Percentiles rank a stretch among this genome's conserved stretches.
These are phyloP conservation scores for Euzophera pinguis DNA, from an alignment of 2,888 invertebrate species.

Conservation along the genomic window DNA sequence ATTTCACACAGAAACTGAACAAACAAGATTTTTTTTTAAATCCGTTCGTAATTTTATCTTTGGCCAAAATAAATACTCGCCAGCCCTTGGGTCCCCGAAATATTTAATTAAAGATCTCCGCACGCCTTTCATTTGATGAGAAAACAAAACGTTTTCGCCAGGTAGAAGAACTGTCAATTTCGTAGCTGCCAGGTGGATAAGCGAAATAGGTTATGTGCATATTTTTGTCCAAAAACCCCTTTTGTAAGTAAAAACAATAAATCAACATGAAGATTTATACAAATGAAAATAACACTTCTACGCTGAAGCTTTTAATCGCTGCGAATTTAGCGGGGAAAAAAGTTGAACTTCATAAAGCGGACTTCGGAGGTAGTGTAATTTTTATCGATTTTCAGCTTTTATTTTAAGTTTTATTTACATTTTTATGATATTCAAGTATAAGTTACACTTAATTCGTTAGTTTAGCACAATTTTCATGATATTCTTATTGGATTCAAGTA, in stretches of 20 bases:
- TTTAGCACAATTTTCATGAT: background rate
- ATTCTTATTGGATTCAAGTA: background rate
- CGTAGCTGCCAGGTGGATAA: slow-evolving; percentile 10
- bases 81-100: too few relatives aligned
- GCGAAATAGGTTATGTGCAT: slow-evolving; percentile 21
- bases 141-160: background rate
- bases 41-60: too few relatives aligned
- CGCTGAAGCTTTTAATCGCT: slow-evolving; percentile 86
- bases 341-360: slow-evolving; percentile 78
- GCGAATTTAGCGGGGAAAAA: slow-evolving; percentile 82
- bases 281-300: slow-evolving; percentile 88
- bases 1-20: too few relatives aligned
- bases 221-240: background rate
- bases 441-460: background rate
- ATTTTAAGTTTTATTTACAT: slow-evolving; percentile 15
- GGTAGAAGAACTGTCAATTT: background rate
- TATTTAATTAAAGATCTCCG: too few relatives aligned
- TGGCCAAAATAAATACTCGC: too few relatives aligned
- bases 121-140: too few relatives aligned
- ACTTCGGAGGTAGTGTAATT: slow-evolving; percentile 79
- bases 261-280: slow-evolving; percentile 85
- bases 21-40: too few relatives aligned
- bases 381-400: background rate
- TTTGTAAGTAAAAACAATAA: slow-evolving; percentile 14
- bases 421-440: background rate